Evolutionary conservation across 1,140 invertebrate genomes (phyloP), one percentile per base, ranked within the genome.

Genomic region (Augochlora pura): DNA sequence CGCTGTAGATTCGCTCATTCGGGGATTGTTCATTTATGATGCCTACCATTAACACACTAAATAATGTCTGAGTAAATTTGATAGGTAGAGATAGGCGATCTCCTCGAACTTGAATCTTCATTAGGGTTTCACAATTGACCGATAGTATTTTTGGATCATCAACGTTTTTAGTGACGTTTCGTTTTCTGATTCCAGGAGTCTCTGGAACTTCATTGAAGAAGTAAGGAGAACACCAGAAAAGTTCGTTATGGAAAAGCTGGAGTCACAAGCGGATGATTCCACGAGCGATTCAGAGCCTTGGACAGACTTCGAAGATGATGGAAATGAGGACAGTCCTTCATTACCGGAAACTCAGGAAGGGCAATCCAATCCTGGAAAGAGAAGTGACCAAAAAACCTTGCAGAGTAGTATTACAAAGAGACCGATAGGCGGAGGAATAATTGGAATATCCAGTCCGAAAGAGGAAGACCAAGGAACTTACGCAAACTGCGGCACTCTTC

Each of bases 281-380:
- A 32, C 86, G 14, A 92, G 89, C 74, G 91, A 92, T 67, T 87
- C 73, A 12, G 88, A 85, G 57, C 91, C 89, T 7, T 92, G 91
- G 92, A 91, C 91, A 0, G 92, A 92, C 8, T 93, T 92, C n/a
- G 91, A 91, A 1, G 91, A 91, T 59, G 88, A 87, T 8, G 39
- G 25, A 7, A 39, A n/a, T 32, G 85, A 89, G 14, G 90, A 90
- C 6, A 84, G 70, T 21, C 69, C 80, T 16, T 32, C 32, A 32
- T 63, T 46, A 1, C 4, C 23, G 0, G 67, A 42, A 7, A n/a
- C 7, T 12, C 69, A 46, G 12, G 70, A 74, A 62, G 8, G 21
- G 8, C 64, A 71, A 27, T n/a, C 27, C 12, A 74, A 38, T 27
- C 16, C 25, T 0, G 59, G 2, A 6, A 38, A 39, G 2, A 66